Percentiles rank a stretch among this genome's conserved stretches.
These are phyloP conservation scores for Clarias gariepinus DNA, from an alignment of 2,113 vertebrate genomes.

Conservation along the genomic window DNA sequence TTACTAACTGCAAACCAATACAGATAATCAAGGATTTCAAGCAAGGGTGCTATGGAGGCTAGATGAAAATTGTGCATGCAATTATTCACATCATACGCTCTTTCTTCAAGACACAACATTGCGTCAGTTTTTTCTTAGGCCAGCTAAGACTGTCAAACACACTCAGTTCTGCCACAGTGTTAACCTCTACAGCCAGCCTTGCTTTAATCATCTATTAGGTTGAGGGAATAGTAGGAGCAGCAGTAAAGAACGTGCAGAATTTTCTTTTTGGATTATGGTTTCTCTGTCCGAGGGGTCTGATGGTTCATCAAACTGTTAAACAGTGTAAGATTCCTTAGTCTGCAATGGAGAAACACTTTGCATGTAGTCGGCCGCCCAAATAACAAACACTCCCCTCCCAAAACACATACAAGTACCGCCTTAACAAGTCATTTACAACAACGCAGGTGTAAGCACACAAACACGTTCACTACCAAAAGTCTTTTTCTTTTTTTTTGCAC, in stretches of 20 bases:
- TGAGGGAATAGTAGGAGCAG: background rate
- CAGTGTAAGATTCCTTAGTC: background rate
- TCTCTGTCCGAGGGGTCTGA: background rate
- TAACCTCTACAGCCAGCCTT: background rate
- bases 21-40: background rate
- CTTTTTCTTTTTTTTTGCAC: background rate
- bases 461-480: slow-evolving; percentile 4
- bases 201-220: background rate
- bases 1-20: background rate
- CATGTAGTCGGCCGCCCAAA: background rate
- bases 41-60: background rate
- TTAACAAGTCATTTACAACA: slow-evolving; percentile 32
- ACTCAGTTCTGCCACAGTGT: background rate
- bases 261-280: background rate
- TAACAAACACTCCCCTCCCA: background rate
- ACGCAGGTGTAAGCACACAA: slow-evolving; percentile 35
- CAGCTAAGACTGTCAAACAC: background rate
- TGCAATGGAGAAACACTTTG: background rate
- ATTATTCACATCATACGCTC: background rate
- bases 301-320: slow-evolving; percentile 5
- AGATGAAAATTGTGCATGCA: background rate
- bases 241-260: background rate
- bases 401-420: slow-evolving; percentile 11
- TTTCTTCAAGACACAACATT: background rate
- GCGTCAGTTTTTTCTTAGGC: background rate